Conservation (phyloP, 1,140 invertebrate species). For the Aradophagus sp. region DNA sequence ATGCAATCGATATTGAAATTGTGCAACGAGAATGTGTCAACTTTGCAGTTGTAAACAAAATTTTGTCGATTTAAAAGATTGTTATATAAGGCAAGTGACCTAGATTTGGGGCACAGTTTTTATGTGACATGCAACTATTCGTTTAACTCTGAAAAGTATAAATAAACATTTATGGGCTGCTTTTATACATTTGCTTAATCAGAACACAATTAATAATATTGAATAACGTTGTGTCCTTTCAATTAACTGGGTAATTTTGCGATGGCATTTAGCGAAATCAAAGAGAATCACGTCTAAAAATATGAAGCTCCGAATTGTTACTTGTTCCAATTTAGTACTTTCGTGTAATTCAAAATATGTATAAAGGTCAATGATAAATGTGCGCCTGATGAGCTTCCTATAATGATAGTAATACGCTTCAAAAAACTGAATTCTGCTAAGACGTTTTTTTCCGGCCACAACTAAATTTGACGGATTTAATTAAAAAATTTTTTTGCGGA, state of each 20-base stretch:
- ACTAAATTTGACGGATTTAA: too few relatives aligned
- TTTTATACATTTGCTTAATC: constrained; percentile 18
- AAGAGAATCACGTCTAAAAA: constrained; percentile 23
- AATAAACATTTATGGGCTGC: constrained; percentile 10
- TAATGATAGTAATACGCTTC: too few relatives aligned
- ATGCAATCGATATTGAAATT: too few relatives aligned
- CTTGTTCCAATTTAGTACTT: constrained; percentile 21
- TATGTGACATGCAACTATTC: constrained; percentile 31
- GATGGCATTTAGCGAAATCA: constrained; percentile 20
- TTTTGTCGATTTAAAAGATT: constrained; percentile 10
- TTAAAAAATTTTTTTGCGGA: too few relatives aligned
- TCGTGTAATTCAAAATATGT: constrained; percentile 18
- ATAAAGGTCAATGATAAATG: constrained; percentile 22
- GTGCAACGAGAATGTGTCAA: too few relatives aligned
- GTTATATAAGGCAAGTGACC: constrained; percentile 25
- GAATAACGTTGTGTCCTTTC: constrained; percentile 18
- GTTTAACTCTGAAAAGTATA: constrained; percentile 24
- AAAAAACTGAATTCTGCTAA: neutral
- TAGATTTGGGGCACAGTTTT: constrained; percentile 13
- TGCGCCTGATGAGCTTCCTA: neutral
- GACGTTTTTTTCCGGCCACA: constrained; percentile 15
- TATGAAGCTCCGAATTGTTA: constrained; percentile 20
- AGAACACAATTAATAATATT: constrained; percentile 15
- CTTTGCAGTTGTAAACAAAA: too few relatives aligned
- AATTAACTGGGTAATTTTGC: constrained; percentile 7